Evolutionary conservation across 2,113 vertebrate genomes (phyloP).

Genomic region (Dermatemys mawii): DNA sequence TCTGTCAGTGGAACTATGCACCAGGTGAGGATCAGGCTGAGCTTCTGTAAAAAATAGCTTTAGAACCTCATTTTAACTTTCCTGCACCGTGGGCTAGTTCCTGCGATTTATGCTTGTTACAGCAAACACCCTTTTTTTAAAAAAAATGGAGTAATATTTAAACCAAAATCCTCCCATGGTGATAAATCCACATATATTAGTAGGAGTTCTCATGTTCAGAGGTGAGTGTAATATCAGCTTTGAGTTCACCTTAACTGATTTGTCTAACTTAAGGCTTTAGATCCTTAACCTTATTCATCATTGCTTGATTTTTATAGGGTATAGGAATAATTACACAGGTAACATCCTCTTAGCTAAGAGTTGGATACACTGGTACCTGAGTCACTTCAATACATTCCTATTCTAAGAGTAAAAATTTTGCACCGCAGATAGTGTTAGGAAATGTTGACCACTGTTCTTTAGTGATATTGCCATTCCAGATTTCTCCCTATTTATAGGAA

Average conservation of each 20-base stretch:
- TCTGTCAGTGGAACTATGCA: not conserved
- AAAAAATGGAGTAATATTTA: not conserved
- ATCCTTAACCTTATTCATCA: not conserved
- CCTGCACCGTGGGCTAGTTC: not conserved
- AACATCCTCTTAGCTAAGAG: not conserved
- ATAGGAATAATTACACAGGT: no score
- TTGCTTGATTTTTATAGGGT: not conserved
- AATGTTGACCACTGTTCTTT: not conserved
- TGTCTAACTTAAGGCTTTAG: not conserved
- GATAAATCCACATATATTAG: not conserved
- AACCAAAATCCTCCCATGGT: not conserved
- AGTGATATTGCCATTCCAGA: not conserved
- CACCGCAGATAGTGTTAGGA: not conserved
- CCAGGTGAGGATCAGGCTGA: not conserved
- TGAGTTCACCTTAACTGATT: not conserved
- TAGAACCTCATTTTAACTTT: not conserved
- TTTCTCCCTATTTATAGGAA: not conserved
- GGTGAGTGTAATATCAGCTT: not conserved
- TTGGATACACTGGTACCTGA: not conserved
- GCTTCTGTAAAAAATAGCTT: not conserved
- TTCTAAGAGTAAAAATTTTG: not conserved
- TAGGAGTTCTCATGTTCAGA: not conserved
- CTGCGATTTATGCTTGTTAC: not conserved
- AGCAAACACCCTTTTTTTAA: not conserved
- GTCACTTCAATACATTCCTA: not conserved